Percentiles rank a stretch among this genome's conserved stretches.
Evolutionary conservation across 2,113 vertebrate genomes (phyloP).

Genomic region (Limanda limanda): DNA sequence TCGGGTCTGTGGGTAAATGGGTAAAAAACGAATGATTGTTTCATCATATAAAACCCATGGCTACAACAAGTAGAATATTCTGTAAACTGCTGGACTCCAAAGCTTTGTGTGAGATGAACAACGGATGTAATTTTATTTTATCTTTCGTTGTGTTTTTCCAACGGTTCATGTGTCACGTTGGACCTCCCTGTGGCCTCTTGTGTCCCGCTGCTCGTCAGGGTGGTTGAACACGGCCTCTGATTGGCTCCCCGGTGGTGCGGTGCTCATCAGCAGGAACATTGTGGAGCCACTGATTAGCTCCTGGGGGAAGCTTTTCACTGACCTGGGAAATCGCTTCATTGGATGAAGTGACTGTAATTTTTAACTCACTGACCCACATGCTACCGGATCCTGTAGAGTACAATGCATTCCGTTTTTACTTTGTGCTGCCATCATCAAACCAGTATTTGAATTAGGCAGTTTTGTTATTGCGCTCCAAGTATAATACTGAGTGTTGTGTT

Average conservation of each 20-base stretch:
- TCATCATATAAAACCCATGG: too few species aligned
- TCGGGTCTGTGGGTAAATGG: too few species aligned
- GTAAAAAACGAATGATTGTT: too few species aligned
- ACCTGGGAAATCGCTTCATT: constrained; percentile 27
- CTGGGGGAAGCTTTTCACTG: constrained; percentile 34
- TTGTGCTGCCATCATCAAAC: neutral
- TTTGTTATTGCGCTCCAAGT: neutral
- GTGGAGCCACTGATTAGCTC: constrained; percentile 59
- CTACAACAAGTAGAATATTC: neutral
- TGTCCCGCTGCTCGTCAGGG: constrained; percentile 29
- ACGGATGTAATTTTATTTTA: neutral
- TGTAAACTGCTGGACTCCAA: neutral
- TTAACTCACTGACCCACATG: constrained; percentile 15
- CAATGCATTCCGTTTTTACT: neutral
- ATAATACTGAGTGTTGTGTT: neutral
- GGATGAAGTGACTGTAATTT: constrained; percentile 21
- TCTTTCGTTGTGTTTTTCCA: constrained; percentile 1
- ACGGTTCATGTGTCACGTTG: neutral
- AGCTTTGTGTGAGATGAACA: neutral
- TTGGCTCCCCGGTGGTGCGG: constrained; percentile 56
- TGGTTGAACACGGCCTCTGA: constrained; percentile 32
- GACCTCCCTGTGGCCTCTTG: neutral
- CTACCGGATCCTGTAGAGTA: neutral
- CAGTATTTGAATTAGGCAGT: neutral
- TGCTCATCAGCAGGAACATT: constrained; percentile 45